Evolutionary conservation across 1,140 invertebrate genomes (phyloP).

Genomic region (Cydia fagiglandana): DNA sequence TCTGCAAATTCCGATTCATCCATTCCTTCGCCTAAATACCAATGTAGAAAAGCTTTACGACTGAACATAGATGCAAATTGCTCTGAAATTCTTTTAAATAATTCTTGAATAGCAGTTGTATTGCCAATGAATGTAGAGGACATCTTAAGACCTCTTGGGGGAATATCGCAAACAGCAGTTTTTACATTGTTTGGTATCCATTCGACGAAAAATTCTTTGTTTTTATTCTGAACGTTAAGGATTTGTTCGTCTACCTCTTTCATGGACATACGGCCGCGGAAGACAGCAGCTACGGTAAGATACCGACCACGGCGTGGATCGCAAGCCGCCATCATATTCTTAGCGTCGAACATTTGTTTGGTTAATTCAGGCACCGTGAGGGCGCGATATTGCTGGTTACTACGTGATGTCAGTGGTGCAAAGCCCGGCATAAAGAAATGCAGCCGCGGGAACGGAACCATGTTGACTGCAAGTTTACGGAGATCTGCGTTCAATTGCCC

Average conservation of each 20-base stretch:
- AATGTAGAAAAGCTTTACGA: conserved; percentile 95
- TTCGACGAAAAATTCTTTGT: conserved; percentile 94
- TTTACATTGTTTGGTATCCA: conserved; percentile 96
- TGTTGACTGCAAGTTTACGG: conserved; percentile 96
- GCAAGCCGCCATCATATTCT: conserved; percentile 82
- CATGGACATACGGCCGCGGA: conserved; percentile 88
- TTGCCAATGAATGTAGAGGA: conserved; percentile 94
- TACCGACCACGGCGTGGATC: conserved; percentile 84
- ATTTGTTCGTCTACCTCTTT: conserved; percentile 72
- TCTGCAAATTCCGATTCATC: conserved; percentile 91
- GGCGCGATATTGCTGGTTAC: conserved; percentile 83
- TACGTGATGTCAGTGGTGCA: conserved; percentile 81
- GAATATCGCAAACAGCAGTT: conserved; percentile 92
- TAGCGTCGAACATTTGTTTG: conserved; percentile 80
- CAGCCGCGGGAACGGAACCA: conserved; percentile 94
- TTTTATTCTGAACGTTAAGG: conserved; percentile 93
- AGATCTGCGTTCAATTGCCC: conserved; percentile 81
- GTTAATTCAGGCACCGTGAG: conserved; percentile 87
- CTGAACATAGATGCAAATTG: conserved; percentile 96
- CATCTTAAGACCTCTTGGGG: conserved; percentile 93
- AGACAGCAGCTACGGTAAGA: conserved; percentile 81
- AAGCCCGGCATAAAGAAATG: conserved; percentile 90
- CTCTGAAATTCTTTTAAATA: conserved; percentile 92
- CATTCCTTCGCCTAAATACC: conserved; percentile 93
- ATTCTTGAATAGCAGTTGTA: conserved; percentile 91